Conservation (phyloP, 2,797 vertebrate species). For the Tokudaia tokunoshimensis region DNA sequence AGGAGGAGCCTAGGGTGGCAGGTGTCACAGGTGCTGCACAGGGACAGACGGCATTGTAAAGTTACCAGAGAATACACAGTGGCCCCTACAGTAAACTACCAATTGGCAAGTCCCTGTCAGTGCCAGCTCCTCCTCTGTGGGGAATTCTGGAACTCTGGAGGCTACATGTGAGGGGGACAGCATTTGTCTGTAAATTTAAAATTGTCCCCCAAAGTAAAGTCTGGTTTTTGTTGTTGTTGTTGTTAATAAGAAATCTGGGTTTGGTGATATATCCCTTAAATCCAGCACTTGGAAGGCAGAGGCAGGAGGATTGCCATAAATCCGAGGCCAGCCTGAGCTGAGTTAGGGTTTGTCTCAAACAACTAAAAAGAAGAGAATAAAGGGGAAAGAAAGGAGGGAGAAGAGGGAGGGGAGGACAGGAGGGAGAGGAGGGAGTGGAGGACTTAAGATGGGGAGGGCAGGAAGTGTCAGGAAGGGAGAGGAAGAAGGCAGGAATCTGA, state of each 20-base stretch:
- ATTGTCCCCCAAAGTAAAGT: neutral
- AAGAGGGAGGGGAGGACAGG: accelerated
- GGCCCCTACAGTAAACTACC: neutral
- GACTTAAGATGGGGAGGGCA: neutral
- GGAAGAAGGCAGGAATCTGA: neutral
- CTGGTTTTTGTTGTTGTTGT: neutral
- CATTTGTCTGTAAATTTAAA: neutral
- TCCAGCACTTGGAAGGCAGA: neutral
- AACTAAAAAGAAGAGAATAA: neutral
- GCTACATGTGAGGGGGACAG: neutral
- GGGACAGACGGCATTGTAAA: neutral
- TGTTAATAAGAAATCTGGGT: neutral
- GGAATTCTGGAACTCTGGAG: neutral
- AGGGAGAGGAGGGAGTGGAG: neutral
- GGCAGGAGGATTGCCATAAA: neutral
- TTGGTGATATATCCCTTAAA: neutral
- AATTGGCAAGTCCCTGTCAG: neutral
- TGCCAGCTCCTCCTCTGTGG: too few species aligned
- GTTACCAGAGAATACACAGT: neutral
- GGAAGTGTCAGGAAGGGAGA: neutral
- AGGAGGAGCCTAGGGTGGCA: neutral
- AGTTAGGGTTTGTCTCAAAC: neutral
- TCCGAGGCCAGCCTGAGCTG: neutral
- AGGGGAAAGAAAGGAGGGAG: neutral
- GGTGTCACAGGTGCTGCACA: neutral